These are phyloP conservation scores for Penelope pileata DNA, from an alignment of 2,113 vertebrate genomes.

Conservation along the genomic window DNA sequence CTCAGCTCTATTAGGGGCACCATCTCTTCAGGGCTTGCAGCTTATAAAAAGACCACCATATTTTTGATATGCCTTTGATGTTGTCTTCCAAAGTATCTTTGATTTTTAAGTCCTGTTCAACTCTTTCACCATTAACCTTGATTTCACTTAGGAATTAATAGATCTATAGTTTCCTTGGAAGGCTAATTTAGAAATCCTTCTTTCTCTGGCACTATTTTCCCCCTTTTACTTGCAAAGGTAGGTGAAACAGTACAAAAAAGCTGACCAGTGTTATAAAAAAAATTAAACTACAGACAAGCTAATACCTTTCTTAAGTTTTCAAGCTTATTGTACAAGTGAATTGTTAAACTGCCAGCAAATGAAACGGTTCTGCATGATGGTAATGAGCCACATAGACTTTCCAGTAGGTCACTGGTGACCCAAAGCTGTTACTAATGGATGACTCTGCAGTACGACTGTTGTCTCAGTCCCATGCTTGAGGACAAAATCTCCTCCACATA, in stretches of 20 bases:
- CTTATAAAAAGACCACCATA: constrained; percentile 68
- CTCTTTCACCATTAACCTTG: constrained; percentile 57
- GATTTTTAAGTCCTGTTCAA: constrained; percentile 69
- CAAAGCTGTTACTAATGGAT: neutral
- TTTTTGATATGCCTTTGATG: constrained; percentile 71
- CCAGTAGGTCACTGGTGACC: neutral
- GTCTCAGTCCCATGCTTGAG: neutral
- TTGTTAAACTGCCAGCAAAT: constrained; percentile 15
- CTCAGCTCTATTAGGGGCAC: constrained; percentile 56
- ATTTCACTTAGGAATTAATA: constrained; percentile 56
- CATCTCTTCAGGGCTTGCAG: constrained; percentile 61
- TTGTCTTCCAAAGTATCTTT: constrained; percentile 69
- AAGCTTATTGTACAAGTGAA: neutral
- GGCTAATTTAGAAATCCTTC: constrained; percentile 50
- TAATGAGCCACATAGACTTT: neutral
- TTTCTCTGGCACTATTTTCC: neutral
- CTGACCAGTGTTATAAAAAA: neutral
- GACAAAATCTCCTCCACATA: neutral
- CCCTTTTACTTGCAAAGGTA: neutral
- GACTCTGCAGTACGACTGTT: neutral
- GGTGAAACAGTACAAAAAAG: neutral
- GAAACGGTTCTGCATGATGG: neutral
- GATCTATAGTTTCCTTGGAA: constrained; percentile 44
- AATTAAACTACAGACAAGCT: neutral
- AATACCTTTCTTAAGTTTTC: constrained; percentile 3